Conservation (phyloP, 2,113 vertebrate genomes). For the Lanius ludovicianus region DNA sequence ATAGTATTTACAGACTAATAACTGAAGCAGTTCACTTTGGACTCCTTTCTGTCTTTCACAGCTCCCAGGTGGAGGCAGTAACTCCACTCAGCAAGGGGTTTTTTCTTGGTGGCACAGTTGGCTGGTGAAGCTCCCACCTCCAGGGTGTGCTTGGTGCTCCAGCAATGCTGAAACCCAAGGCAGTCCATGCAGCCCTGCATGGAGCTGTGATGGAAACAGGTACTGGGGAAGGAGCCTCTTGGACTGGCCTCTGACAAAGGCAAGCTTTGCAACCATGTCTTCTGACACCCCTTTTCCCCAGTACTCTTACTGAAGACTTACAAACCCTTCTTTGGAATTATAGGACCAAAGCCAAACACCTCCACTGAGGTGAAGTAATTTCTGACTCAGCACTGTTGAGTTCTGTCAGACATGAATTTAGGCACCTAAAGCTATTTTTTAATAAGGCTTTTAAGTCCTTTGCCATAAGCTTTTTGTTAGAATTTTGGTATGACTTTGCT, state of each 20-base stretch:
- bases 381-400: not conserved
- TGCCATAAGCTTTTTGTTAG: not conserved
- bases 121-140: too few species aligned
- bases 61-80: not conserved
- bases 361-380: fast-evolving
- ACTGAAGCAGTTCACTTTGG: not conserved
- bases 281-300: not conserved
- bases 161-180: fast-evolving
- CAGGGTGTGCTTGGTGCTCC: not conserved
- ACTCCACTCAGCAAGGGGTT: not conserved
- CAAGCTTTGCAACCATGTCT: fast-evolving
- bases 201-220: not conserved
- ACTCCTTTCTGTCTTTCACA: not conserved
- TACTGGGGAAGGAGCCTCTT: not conserved
- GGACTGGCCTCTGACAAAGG: not conserved
- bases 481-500: not conserved
- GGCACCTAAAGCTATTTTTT: not conserved
- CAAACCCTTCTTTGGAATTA: not conserved
- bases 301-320: not conserved
- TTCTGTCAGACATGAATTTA: not conserved
- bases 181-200: fast-evolving
- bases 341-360: not conserved
- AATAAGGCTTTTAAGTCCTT: not conserved
- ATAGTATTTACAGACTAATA: not conserved
- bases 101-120: too few species aligned